Conservation (phyloP, 2,888 invertebrate genomes). For the Orthonychiurus folsomi region DNA sequence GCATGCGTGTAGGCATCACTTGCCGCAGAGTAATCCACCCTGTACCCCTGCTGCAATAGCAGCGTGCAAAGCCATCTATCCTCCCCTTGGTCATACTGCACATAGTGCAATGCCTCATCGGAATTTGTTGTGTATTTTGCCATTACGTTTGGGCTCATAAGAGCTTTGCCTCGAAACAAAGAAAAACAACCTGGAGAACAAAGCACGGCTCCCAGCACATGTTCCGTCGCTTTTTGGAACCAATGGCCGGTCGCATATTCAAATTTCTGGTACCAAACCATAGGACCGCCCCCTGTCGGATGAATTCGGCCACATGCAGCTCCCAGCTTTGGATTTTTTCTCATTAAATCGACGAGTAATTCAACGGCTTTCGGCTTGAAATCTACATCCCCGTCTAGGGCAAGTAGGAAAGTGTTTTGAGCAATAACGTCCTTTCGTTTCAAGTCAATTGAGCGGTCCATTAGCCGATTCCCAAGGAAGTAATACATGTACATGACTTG, state of each 20-base stretch:
- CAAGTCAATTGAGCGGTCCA: conserved; percentile 55
- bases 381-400: conserved; percentile 81
- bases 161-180: conserved; percentile 49
- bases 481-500: conserved; percentile 63
- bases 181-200: conserved; percentile 54
- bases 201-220: conserved; percentile 50
- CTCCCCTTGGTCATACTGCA: conserved; percentile 54
- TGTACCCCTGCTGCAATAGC: conserved; percentile 49
- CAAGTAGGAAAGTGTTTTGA: conserved; percentile 72
- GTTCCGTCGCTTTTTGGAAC: conserved; percentile 52
- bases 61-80: conserved; percentile 52
- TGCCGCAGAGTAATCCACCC: conserved; percentile 47
- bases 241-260: conserved; percentile 53
- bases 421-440: conserved; percentile 59
- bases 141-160: conserved; percentile 52
- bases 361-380: conserved; percentile 73
- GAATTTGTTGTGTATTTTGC: conserved; percentile 49
- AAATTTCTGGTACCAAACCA: conserved; percentile 53
- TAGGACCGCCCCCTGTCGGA: conserved; percentile 57
- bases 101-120: conserved; percentile 86
- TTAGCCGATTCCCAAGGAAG: conserved; percentile 67
- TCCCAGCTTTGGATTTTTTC: conserved; percentile 64
- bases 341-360: conserved; percentile 73
- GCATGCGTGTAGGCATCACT: conserved; percentile 46
- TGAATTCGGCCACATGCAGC: conserved; percentile 86